Percentiles rank a stretch among this genome's conserved stretches.
phyloP scores from a whole-genome alignment of 92 coral and sea anemone genomes.

The Hydrozoanthus gracilis region DNA sequence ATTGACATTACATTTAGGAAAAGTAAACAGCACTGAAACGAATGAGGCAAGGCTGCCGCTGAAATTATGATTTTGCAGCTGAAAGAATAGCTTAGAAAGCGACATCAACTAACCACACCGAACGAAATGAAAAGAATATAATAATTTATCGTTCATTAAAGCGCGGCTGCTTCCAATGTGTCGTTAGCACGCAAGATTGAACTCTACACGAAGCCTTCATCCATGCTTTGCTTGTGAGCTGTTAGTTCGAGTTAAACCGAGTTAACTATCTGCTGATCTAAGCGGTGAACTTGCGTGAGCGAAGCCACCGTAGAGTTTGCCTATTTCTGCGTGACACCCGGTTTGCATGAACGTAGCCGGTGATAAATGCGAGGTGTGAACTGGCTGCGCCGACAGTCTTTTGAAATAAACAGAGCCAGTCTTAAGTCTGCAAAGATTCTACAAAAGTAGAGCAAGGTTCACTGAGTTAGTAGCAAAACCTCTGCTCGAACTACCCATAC shows the following conservation, averaged over 20 bases:
- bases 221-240: conserved; percentile 2
- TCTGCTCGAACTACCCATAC: background rate
- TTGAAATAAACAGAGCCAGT: conserved; percentile 48
- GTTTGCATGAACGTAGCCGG: conserved; percentile 60
- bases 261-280: conserved; percentile 27
- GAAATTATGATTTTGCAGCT: conserved; percentile 1
- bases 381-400: conserved; percentile 54
- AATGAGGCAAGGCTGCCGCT: background rate
- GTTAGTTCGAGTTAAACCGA: background rate
- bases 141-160: conserved; percentile 33
- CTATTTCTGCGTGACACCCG: conserved; percentile 72
- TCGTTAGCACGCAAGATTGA: conserved; percentile 33
- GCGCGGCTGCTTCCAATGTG: conserved; percentile 18
- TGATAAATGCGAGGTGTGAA: conserved; percentile 68
- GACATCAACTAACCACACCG: background rate
- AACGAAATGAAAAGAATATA: conserved; percentile 29
- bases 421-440: conserved; percentile 3
- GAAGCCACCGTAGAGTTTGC: conserved; percentile 63
- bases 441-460: too few relatives aligned
- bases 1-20: conserved; percentile 18
- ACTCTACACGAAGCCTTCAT: background rate
- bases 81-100: background rate
- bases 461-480: too few relatives aligned
- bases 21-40: conserved; percentile 37
- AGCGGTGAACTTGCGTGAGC: conserved; percentile 74